phyloP scores from a whole-genome alignment of 1,140 invertebrate genomes.

The Metopolophium dirhodum region DNA sequence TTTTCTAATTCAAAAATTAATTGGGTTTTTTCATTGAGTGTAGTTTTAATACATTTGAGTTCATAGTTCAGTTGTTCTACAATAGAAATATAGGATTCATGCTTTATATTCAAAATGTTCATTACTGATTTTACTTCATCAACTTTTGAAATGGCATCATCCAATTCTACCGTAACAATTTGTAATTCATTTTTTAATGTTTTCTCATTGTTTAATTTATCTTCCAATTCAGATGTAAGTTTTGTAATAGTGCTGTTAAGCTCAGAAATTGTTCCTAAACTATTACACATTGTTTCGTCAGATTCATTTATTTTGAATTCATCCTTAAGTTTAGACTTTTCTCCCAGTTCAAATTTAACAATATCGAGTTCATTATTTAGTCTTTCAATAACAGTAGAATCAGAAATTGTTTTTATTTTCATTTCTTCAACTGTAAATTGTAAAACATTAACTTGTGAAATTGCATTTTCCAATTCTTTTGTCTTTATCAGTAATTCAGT shows the following conservation, averaged over 20 bases:
- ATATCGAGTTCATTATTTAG: not conserved
- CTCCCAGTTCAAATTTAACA: not conserved
- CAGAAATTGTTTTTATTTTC: not conserved
- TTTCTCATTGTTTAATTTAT: not conserved
- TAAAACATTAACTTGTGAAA: not conserved
- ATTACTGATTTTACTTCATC: not conserved
- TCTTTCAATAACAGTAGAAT: not conserved
- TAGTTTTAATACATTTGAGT: not conserved
- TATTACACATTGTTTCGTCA: not conserved
- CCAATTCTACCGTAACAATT: not conserved
- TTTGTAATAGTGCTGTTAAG: not conserved
- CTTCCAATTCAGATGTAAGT: not conserved
- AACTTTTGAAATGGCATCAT: not conserved
- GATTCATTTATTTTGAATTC: slow-evolving; percentile 12
- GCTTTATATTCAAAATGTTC: not conserved
- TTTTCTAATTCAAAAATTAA: slow-evolving; percentile 27
- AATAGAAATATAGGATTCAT: not conserved
- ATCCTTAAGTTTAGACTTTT: not conserved
- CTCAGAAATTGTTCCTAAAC: not conserved
- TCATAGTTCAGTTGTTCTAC: slow-evolving; percentile 18
- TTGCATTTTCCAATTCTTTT: slow-evolving; percentile 15
- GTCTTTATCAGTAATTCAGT: not conserved
- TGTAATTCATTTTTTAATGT: not conserved
- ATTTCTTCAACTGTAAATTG: slow-evolving; percentile 16
- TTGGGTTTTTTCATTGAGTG: not conserved